Conservation (phyloP, 2,113 vertebrate species). For the Muscicapa adusta region DNA sequence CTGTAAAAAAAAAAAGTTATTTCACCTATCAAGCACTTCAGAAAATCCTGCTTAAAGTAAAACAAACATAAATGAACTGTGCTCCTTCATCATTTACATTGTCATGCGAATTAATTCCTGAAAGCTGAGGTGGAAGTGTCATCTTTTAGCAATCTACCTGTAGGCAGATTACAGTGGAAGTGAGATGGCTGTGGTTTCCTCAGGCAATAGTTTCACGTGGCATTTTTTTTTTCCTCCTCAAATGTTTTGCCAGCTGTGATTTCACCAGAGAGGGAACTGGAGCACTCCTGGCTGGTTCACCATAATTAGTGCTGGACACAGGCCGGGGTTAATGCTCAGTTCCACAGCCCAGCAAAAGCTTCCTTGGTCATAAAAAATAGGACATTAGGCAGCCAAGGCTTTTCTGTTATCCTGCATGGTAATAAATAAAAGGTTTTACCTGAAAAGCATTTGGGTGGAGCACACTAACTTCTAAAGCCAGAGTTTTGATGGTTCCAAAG, state of each 20-base stretch:
- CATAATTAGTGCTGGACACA: neutral
- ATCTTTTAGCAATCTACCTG: neutral
- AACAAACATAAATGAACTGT: neutral
- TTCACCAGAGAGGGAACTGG: neutral
- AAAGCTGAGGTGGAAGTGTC: neutral
- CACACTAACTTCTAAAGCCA: neutral
- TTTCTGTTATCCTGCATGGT: neutral
- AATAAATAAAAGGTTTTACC: neutral
- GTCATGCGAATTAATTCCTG: neutral
- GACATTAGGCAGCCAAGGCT: neutral
- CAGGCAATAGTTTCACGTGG: neutral
- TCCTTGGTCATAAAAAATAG: neutral
- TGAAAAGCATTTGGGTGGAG: neutral
- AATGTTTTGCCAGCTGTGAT: neutral
- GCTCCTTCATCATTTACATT: neutral
- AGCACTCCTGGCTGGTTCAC: neutral
- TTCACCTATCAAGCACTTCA: neutral
- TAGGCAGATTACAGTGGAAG: neutral
- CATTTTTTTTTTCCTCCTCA: accelerated
- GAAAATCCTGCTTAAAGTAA: conserved; percentile 21
- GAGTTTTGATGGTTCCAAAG: neutral
- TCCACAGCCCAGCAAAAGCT: neutral
- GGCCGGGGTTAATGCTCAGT: neutral
- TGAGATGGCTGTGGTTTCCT: neutral
- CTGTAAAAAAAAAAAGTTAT: neutral